Base-by-base conservation (phyloP, 1,140 invertebrate species). In the Macrostomum lignano region DNA sequence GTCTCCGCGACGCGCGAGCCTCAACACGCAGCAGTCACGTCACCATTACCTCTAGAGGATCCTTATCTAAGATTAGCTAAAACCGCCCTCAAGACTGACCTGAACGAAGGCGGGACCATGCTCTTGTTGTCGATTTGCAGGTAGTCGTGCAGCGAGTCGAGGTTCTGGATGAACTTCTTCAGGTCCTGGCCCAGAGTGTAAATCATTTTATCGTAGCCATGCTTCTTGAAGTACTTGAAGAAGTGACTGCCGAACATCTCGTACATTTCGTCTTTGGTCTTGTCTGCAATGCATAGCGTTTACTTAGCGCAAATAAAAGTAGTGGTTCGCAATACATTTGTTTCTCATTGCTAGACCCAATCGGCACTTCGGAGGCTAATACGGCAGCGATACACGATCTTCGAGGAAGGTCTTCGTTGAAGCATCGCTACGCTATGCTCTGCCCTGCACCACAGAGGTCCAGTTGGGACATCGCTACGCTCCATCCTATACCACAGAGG, bases 231-330 rank as follows among this genome's bases (percentile, higher is more conserved):
- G 36, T 52, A 55, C 21, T 40, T 39, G 9, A 55, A 41, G 37
- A 55, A 55, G 34, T 46, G 50, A n/a, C 48, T 48, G 5, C 52
- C 52, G 36, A 55, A 53, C n/a, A 49, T 39, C 37, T 53, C 49
- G 17, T 53, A 40, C 2, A 52, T 49, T 9, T 39, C 36, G 7
- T 43, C 40, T 11, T 49, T 15, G 1, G 42, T 33, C 2, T 49
- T 31, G 23, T 40, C 52, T 55, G 35, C 7, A 42, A 37, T 13
- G 25, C 7, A 17, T 11, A n/a, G n/a, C 9, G 9, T 9, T 24
- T 24, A 24, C 23, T 9, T 9, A 9, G n/a, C 9, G 9, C n/a
- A 9, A 24, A 24, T 9, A 24, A 24, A 9, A 24, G n/a, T 24
- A 9, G 23, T 9, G n/a, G 9, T n/a, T 24, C n/a, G 23, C 9